These are phyloP conservation scores for Gymnoscopelus braueri DNA, from an alignment of 2,797 vertebrate species.

Conservation along the genomic window DNA sequence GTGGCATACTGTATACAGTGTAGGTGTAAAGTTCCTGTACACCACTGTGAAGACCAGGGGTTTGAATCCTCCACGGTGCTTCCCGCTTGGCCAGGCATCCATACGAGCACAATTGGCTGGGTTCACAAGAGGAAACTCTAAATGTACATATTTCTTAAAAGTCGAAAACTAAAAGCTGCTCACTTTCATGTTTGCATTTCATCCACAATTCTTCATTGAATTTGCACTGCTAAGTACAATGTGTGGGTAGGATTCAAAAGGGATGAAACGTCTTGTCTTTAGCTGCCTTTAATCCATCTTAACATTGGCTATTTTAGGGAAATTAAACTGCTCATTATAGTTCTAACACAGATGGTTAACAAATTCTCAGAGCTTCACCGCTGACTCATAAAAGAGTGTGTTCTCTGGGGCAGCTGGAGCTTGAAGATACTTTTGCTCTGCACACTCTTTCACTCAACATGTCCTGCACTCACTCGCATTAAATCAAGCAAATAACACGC, in stretches of 20 bases:
- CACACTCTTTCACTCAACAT: constrained; percentile 16
- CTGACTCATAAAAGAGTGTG: constrained; percentile 13
- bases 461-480: constrained; percentile 13
- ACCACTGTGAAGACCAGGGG: too few species aligned
- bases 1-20: too few species aligned
- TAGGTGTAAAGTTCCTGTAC: too few species aligned
- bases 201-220: constrained; percentile 30
- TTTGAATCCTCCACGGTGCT: too few species aligned
- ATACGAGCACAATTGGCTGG: too few species aligned
- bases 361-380: constrained; percentile 5
- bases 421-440: constrained; percentile 16
- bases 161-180: neutral
- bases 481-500: constrained; percentile 19
- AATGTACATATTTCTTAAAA: too few species aligned
- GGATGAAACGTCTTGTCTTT: constrained; percentile 9
- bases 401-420: constrained; percentile 20
- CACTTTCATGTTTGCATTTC: constrained; percentile 39
- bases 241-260: constrained; percentile 36
- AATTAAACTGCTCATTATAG: constrained; percentile 26
- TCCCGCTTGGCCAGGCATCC: too few species aligned
- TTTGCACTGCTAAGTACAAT: constrained; percentile 25
- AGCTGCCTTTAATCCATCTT: constrained; percentile 27
- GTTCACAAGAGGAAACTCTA: too few species aligned
- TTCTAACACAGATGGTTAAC: constrained; percentile 5
- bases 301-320: constrained; percentile 19